phyloP scores from a whole-genome alignment of 2,797 vertebrate species.

The Neolamprologus multifasciatus region DNA sequence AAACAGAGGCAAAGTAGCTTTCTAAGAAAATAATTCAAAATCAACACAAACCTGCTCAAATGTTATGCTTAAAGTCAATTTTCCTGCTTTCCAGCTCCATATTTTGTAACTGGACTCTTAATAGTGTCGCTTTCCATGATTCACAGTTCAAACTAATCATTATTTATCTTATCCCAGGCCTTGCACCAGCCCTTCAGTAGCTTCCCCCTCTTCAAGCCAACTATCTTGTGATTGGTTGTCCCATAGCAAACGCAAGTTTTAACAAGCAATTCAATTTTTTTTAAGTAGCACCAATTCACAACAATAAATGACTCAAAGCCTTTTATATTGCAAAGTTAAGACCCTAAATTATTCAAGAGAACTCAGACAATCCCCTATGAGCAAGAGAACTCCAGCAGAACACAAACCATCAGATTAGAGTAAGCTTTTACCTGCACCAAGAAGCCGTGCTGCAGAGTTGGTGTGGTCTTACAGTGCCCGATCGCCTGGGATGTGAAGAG shows the following conservation, averaged over 20 bases:
- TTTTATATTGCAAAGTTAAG: background rate
- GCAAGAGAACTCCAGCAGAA: background rate
- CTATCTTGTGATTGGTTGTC: background rate
- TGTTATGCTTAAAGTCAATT: background rate
- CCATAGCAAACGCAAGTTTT: background rate
- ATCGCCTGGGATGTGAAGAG: slow-evolving; percentile 80
- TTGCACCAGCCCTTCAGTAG: background rate
- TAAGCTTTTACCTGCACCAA: slow-evolving; percentile 83
- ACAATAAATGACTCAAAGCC: background rate
- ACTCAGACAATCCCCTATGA: background rate
- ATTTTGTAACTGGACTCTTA: background rate
- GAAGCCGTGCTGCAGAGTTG: slow-evolving; percentile 90
- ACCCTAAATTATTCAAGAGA: background rate
- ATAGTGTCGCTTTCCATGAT: background rate
- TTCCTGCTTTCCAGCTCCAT: background rate
- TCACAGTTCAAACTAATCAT: background rate
- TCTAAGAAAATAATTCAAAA: background rate
- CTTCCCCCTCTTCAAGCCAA: background rate
- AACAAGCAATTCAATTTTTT: background rate
- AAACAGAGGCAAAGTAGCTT: background rate
- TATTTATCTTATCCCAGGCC: background rate
- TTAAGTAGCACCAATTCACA: background rate
- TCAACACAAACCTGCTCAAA: background rate
- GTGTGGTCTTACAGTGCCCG: slow-evolving; percentile 86
- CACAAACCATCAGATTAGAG: background rate